Evolutionary conservation across 1,140 invertebrate species (phyloP).

Genomic region (Acromyrmex charruanus): DNA sequence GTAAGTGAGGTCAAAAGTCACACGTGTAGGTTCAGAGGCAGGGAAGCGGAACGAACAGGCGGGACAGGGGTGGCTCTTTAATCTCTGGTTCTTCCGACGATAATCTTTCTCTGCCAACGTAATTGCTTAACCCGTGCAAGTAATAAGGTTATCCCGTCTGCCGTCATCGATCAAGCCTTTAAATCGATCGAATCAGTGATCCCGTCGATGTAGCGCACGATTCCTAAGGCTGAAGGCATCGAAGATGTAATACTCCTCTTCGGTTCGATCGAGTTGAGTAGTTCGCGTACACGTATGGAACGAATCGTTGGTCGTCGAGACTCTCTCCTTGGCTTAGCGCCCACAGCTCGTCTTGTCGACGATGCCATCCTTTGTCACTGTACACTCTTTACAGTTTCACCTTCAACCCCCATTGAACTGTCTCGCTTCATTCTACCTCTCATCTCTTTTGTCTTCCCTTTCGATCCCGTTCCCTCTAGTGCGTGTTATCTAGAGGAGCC

Average conservation of each 20-base stretch:
- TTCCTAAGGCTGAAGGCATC: slow-evolving; percentile 5
- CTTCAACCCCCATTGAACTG: slow-evolving; percentile 54
- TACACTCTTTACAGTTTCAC: slow-evolving; percentile 61
- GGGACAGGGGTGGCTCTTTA: slow-evolving; percentile 57
- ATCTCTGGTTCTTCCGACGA: slow-evolving; percentile 62
- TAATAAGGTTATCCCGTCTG: slow-evolving; percentile 66
- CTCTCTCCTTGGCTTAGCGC: slow-evolving; percentile 16
- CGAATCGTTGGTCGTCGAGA: slow-evolving; percentile 55
- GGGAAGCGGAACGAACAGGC: slow-evolving; percentile 8
- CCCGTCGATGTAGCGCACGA: slow-evolving; percentile 13
- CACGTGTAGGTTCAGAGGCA: slow-evolving; percentile 2
- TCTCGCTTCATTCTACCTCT: slow-evolving; percentile 12
- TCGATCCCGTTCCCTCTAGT: neutral
- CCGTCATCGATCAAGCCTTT: slow-evolving; percentile 64
- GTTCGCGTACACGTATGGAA: slow-evolving; percentile 44
- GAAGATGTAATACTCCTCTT: slow-evolving; percentile 56
- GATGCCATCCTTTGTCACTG: slow-evolving; percentile 37
- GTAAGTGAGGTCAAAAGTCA: slow-evolving; percentile 20
- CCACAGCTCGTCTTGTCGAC: slow-evolving; percentile 11
- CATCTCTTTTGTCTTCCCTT: slow-evolving; percentile 12
- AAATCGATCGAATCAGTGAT: slow-evolving; percentile 58
- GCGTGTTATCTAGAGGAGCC: slow-evolving; percentile 51
- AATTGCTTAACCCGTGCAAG: slow-evolving; percentile 71
- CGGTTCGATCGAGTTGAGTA: slow-evolving; percentile 59
- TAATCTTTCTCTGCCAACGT: slow-evolving; percentile 72